Evolutionary conservation across 2,888 invertebrate species (phyloP).

Genomic region (Drosophila quinaria): DNA sequence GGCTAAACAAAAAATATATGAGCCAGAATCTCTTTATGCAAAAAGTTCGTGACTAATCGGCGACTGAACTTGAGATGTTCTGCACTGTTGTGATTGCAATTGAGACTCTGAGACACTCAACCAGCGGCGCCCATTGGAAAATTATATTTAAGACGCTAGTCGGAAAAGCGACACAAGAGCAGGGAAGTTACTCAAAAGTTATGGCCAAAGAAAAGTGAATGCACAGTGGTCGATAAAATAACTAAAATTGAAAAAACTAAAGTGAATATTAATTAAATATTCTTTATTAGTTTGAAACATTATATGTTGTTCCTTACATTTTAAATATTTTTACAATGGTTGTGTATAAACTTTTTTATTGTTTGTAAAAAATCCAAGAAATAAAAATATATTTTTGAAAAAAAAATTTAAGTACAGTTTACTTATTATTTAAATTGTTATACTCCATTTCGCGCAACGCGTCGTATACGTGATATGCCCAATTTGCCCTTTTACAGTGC

Average conservation of each 20-base stretch:
- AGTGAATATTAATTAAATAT: neutral
- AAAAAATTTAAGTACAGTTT: too few relatives aligned
- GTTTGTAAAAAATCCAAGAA: too few relatives aligned
- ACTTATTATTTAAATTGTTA: neutral
- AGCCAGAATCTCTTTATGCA: constrained; percentile 65
- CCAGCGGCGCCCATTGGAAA: constrained; percentile 37
- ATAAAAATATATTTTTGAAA: too few relatives aligned
- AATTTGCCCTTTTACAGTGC: constrained; percentile 5
- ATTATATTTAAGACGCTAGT: constrained; percentile 19
- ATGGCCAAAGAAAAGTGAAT: constrained; percentile 57
- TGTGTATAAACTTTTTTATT: too few relatives aligned
- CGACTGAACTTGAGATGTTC: constrained; percentile 68
- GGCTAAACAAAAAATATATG: constrained; percentile 57
- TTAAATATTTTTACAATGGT: too few relatives aligned
- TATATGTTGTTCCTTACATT: too few relatives aligned
- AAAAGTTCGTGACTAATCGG: constrained; percentile 79
- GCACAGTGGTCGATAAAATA: constrained; percentile 37
- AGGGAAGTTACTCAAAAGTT: constrained; percentile 25
- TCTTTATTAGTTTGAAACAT: neutral
- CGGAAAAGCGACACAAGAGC: neutral
- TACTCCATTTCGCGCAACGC: neutral
- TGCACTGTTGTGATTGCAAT: constrained; percentile 59
- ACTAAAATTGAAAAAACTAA: neutral
- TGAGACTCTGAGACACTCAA: constrained; percentile 58
- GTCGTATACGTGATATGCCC: constrained; percentile 30